Evolutionary conservation across 1,140 invertebrate species (phyloP), one percentile per base, ranked within the genome.

Genomic region (Drosophila elegans): DNA sequence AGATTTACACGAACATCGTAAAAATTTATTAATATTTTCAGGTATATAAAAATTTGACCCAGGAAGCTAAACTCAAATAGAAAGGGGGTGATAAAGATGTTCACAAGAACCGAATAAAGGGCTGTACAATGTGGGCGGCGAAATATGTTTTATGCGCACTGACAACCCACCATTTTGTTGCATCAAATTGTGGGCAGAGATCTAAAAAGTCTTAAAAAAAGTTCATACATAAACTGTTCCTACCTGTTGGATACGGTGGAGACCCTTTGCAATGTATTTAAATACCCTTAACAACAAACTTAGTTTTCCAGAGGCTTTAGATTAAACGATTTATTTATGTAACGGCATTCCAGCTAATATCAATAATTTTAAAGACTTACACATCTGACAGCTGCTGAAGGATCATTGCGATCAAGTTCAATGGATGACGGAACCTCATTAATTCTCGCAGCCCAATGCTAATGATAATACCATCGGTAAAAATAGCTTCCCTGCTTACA

Each of bases 381-480:
- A n/a, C 27, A 34, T 51, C 55, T 77, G 78, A 72, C 79, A 83
- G 74, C 54, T 56, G 63, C 48, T 61, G 61, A 75, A 76, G 52
- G 73, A 56, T 75, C 34, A 39, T 44, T 25, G 46, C 49, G 34
- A 74, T 83, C 84, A 86, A 86, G 83, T 88, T 86, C 83, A 84
- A 80, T 80, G 77, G 49, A 48, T 36, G 16, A 38, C 49, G 34
- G 48, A 25, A 36, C 29, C 56, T 55, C 73, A 63, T 77, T 41
- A 75, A 83, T 60, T 79, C 42, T 59, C 27, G 41, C 27, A 16
- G 48, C 48, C 29, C 48, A 51, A 51, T 54, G 64, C 59, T 66
- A 38, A 77, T 78, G 63, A 74, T 66, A 52, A 74, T 67, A 51
- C 57, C 63, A 55, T 12, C 38, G 39, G 64, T 69, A 69, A 69